Evolutionary conservation across 2,797 vertebrate genomes (phyloP), one percentile per base, ranked within the genome.

Genomic region (Geotrypetes seraphini): DNA sequence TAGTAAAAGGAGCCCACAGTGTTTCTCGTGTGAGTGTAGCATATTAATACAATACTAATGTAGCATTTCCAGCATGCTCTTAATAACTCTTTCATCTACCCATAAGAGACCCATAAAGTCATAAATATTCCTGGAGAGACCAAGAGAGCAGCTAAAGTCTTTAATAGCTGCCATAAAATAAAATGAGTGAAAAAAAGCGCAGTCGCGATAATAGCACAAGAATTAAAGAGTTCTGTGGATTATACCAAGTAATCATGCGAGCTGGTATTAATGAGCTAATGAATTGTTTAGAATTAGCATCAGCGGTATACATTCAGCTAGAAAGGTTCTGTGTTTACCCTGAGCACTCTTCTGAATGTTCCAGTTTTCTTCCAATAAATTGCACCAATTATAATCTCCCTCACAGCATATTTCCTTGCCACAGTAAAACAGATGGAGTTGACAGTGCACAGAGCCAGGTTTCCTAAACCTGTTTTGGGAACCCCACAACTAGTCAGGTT

Each of bases 61-160:
- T 11, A 55, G 33, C 36, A 15, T 47, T 41, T 49, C 49, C 48
- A 16, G 56, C 26, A 28, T 34, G 31, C 22, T 43, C 22, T 45
- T 27, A 9, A 53, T 53, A 63, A 63, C 37, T 49, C 36, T 28
- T 50, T 39, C 52, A 54, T 46, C 39, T 23, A 36, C 61, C 53
- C 8, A 0, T 12, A 24, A 61, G 46, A 51, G 38, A 25, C 56
- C 47, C 33, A 37, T 57, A 69, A 59, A 61, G 44, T 22, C 30
- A 54, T 50, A 69, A 74, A 71, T 63, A 69, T 52, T 55, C 49
- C 40, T 66, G 33, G 43, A 47, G 61, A 59, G 75, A 50, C 12
- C 0, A 3, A 31, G 14, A 35, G 36, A 43, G 18, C 41, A 22
- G 53, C 60, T 61, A 50, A 53, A 31, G 28, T 33, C 47, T 69